A percentile compares a stretch with the other conserved stretches of the same genome.
phyloP scores from a whole-genome alignment of 2,888 invertebrate species.

The Rhogogaster chlorosoma region DNA sequence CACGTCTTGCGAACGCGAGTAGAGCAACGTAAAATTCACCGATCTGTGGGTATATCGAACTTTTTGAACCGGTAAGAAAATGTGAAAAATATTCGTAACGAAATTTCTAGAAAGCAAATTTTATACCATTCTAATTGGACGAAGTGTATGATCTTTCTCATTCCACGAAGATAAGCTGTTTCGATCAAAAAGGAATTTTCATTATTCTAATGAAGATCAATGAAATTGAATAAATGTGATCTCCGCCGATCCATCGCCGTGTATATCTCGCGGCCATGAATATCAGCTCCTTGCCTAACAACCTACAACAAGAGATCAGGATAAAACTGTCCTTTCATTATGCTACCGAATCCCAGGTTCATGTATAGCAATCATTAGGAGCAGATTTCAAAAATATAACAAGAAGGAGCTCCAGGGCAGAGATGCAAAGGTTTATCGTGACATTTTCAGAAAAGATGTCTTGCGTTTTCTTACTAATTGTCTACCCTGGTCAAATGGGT shows the following conservation, averaged over 20 bases:
- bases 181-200: not conserved
- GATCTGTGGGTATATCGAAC: not conserved
- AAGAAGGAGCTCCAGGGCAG: not conserved
- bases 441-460: not conserved
- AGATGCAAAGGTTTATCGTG: not conserved
- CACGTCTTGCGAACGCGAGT: not conserved
- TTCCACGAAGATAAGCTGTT: not conserved
- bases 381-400: not conserved
- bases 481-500: not conserved
- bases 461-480: conserved; percentile 7
- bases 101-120: not conserved
- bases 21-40: not conserved
- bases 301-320: not conserved
- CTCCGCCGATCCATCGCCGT: not conserved
- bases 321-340: not conserved
- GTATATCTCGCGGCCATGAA: not conserved
- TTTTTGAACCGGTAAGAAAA: not conserved
- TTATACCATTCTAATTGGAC: not conserved
- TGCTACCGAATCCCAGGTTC: not conserved
- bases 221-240: not conserved
- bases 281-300: not conserved
- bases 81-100: not conserved
- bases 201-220: not conserved
- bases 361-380: not conserved
- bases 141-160: not conserved